Conservation (phyloP, 1,140 invertebrate genomes). For the Megalonaias nervosa region DNA sequence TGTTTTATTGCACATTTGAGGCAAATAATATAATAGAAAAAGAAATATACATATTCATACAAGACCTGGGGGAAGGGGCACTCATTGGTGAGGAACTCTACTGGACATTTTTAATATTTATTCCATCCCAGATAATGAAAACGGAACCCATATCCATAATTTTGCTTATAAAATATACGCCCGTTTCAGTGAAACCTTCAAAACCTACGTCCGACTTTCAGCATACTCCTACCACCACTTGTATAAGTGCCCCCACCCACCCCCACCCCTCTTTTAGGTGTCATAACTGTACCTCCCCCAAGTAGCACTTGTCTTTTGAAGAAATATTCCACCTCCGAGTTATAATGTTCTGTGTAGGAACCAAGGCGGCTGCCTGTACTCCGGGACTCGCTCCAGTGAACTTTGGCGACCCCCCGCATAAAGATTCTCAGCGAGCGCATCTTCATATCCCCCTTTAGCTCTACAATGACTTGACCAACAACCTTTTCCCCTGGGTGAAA, state of each 20-base stretch:
- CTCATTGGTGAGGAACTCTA: too few species aligned
- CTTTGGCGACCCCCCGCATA: slow-evolving; percentile 73
- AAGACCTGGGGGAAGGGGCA: too few species aligned
- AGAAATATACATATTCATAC: too few species aligned
- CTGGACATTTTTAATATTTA: too few species aligned
- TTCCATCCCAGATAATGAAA: too few species aligned
- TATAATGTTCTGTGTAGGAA: slow-evolving; percentile 74
- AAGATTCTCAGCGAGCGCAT: slow-evolving; percentile 72
- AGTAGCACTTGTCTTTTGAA: slow-evolving; percentile 72
- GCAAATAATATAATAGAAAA: too few species aligned
- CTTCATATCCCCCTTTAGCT: slow-evolving; percentile 73
- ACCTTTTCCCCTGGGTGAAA: slow-evolving; percentile 73
- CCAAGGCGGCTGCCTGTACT: slow-evolving; percentile 72
- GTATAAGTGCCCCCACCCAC: background rate
- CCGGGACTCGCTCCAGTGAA: slow-evolving; percentile 74
- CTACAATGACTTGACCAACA: slow-evolving; percentile 71
- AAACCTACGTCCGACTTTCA: too few species aligned
- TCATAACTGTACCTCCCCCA: slow-evolving; percentile 67
- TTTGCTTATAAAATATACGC: too few species aligned
- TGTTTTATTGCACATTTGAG: too few species aligned
- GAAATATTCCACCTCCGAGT: slow-evolving; percentile 74
- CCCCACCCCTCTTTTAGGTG: background rate
- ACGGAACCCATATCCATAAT: too few species aligned
- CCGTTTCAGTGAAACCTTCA: too few species aligned
- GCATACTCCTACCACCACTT: too few species aligned